These are phyloP conservation scores for Paguma larvata DNA, from an alignment of 2,797 vertebrate species.

Conservation along the genomic window DNA sequence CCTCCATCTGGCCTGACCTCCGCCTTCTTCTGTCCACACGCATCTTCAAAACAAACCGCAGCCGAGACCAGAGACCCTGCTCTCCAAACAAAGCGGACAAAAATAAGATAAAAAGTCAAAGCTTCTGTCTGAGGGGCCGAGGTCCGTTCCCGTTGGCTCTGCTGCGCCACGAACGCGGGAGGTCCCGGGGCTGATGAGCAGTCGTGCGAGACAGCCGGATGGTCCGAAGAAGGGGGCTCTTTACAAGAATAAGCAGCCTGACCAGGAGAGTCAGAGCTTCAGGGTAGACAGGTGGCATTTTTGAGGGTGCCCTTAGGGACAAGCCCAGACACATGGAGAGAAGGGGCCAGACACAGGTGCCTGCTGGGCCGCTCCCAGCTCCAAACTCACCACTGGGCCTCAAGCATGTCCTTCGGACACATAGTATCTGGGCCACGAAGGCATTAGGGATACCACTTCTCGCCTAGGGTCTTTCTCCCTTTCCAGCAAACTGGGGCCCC, in stretches of 20 bases:
- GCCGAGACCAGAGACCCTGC: background rate
- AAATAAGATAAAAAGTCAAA: background rate
- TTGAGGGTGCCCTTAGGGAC: background rate
- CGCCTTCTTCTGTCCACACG: background rate
- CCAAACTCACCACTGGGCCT: background rate
- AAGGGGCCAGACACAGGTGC: background rate
- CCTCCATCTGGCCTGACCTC: background rate
- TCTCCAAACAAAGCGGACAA: background rate
- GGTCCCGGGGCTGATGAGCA: accelerated
- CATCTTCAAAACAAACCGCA: background rate
- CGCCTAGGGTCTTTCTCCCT: background rate
- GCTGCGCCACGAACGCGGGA: accelerated
- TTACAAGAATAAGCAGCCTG: background rate
- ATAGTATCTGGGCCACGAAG: background rate
- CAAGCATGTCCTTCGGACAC: background rate
- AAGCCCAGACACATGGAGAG: background rate
- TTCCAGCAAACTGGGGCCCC: background rate
- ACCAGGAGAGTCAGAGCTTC: background rate
- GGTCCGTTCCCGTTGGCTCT: too few relatives aligned
- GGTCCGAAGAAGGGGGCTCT: background rate
- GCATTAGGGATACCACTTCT: background rate
- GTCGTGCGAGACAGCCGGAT: accelerated
- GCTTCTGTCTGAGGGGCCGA: background rate
- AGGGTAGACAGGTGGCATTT: background rate
- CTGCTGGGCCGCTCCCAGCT: background rate